Percentiles rank a stretch among this genome's conserved stretches.
phyloP scores from a whole-genome alignment of 2,113 vertebrate species.

The Psephotus haematonotus region DNA sequence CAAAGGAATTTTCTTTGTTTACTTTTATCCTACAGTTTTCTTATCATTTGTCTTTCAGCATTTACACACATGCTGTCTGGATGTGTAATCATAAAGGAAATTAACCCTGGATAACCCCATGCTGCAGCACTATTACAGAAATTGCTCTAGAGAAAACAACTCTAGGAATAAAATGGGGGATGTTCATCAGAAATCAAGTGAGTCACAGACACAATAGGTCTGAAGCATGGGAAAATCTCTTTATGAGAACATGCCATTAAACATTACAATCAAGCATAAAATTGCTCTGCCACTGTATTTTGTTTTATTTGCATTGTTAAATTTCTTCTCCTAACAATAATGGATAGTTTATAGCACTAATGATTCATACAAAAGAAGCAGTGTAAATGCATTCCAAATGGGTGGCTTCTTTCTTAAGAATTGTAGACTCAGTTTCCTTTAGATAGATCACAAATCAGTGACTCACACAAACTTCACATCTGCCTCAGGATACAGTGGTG shows the following conservation, averaged over 20 bases:
- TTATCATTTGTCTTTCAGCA: slow-evolving; percentile 12
- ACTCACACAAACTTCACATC: slow-evolving; percentile 43
- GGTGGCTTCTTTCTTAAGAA: neutral
- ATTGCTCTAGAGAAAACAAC: slow-evolving; percentile 52
- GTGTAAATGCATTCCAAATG: slow-evolving; percentile 39
- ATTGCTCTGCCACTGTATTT: slow-evolving; percentile 53
- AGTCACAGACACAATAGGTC: slow-evolving; percentile 42
- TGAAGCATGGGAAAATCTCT: slow-evolving; percentile 55
- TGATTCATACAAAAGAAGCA: slow-evolving; percentile 49
- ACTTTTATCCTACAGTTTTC: neutral
- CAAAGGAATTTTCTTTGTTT: neutral
- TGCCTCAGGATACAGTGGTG: slow-evolving; percentile 24
- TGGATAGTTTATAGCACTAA: slow-evolving; percentile 49
- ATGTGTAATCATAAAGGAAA: slow-evolving; percentile 46
- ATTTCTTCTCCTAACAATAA: slow-evolving; percentile 56
- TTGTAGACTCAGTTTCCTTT: slow-evolving; percentile 45
- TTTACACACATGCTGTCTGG: slow-evolving; percentile 37
- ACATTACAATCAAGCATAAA: slow-evolving; percentile 62
- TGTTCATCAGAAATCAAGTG: slow-evolving; percentile 29
- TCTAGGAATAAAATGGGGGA: slow-evolving; percentile 19
- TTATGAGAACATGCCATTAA: slow-evolving; percentile 59
- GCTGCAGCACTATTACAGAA: slow-evolving; percentile 29
- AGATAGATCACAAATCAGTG: slow-evolving; percentile 2
- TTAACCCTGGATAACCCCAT: slow-evolving; percentile 47
- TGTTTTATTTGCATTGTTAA: slow-evolving; percentile 65